These are phyloP conservation scores for Serilophus lunatus DNA, from an alignment of 2,113 vertebrate species.

Conservation along the genomic window DNA sequence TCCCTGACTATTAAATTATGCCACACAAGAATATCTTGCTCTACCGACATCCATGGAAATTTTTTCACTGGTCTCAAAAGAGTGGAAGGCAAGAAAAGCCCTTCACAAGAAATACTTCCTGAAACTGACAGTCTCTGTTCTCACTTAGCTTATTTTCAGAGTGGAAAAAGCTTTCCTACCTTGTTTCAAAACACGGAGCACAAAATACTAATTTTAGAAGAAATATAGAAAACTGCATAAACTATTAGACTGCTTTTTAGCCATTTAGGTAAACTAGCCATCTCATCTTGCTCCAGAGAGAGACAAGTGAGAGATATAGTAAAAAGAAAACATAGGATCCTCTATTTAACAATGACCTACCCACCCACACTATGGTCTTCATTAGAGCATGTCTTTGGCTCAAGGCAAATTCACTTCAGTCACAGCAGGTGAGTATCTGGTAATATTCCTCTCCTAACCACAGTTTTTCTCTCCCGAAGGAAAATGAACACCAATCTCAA, in stretches of 20 bases:
- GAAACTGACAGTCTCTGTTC: not conserved
- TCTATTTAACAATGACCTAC: not conserved
- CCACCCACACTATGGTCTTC: not conserved
- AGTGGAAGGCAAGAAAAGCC: not conserved
- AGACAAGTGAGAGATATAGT: not conserved
- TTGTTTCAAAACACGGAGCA: not conserved
- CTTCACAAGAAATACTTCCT: not conserved
- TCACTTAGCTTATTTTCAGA: not conserved
- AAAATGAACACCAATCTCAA: not conserved
- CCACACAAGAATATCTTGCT: not conserved
- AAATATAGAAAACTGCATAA: not conserved
- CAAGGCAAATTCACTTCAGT: not conserved
- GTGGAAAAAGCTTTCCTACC: not conserved
- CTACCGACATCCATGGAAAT: not conserved
- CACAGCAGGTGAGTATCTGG: not conserved
- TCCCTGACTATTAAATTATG: not conserved
- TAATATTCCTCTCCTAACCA: not conserved
- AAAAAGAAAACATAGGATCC: not conserved
- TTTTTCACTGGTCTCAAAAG: not conserved
- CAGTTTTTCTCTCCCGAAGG: not conserved
- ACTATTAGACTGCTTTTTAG: not conserved
- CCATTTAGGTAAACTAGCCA: not conserved
- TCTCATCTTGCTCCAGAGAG: not conserved
- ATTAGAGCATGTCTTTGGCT: not conserved
- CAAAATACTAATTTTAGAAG: not conserved